These are phyloP conservation scores for Ornithoptera alexandrae DNA, from an alignment of 2,888 invertebrate genomes.

Conservation along the genomic window DNA sequence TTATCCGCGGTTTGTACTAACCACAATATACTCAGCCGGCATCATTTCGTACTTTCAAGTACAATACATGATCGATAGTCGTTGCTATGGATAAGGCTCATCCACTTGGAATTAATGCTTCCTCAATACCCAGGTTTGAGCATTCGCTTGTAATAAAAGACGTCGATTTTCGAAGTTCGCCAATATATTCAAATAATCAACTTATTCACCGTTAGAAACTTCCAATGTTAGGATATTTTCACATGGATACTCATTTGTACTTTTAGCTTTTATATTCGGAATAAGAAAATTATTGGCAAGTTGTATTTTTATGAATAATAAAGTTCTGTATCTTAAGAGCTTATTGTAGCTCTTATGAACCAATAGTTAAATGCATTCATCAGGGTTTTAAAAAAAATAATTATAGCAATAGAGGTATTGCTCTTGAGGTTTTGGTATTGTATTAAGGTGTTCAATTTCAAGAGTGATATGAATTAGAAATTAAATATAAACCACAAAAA, in stretches of 20 bases:
- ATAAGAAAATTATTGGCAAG: too few species aligned
- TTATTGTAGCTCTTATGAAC: too few species aligned
- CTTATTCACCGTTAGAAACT: not conserved
- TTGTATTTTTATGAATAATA: too few species aligned
- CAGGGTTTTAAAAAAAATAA: too few species aligned
- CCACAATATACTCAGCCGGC: not conserved
- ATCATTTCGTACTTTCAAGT: conserved; percentile 1
- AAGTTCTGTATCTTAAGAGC: too few species aligned
- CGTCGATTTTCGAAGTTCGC: not conserved
- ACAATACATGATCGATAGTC: conserved; percentile 16
- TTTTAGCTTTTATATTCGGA: not conserved
- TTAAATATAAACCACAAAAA: too few species aligned
- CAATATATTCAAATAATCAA: not conserved
- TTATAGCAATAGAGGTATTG: too few species aligned
- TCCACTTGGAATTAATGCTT: conserved; percentile 4
- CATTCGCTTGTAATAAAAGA: not conserved
- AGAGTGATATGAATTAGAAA: too few species aligned
- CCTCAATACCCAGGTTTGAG: conserved; percentile 4
- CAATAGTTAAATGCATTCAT: too few species aligned
- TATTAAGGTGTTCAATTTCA: too few species aligned
- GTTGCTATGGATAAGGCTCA: conserved; percentile 16
- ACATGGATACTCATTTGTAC: not conserved
- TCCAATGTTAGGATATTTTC: too few species aligned
- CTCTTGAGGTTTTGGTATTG: too few species aligned
- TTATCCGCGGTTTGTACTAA: not conserved